Base-by-base conservation (phyloP, 2,797 vertebrate genomes). In the Vultur gryphus region DNA sequence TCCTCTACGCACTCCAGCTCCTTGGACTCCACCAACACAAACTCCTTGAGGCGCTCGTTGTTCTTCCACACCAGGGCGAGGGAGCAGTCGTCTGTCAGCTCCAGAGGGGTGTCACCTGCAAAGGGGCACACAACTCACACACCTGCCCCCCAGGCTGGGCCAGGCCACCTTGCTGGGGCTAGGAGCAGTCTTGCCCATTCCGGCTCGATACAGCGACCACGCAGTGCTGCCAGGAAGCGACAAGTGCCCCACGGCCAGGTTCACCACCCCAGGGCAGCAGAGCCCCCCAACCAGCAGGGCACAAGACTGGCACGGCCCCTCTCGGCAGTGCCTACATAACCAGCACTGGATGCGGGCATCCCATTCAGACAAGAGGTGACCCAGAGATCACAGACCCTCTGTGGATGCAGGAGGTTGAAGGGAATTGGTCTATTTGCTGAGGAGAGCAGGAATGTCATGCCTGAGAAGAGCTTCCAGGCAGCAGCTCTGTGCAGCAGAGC, bases 21-120 rank as follows among this genome's bases (percentile, higher is more conserved):
- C 97, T 99, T 99, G 51, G 99, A 99, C 94, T 99, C 99, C 67
- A 99, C 99, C 96, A 99, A 96, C 28, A 99, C 99, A 2, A 99
- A 99, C 87, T 99, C 99, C 96, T 99, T 99, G 66, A 99, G 97
- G 28, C 99, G 98, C 96, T 99, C 99, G 0, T 99, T 99, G 97
- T 99, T 99, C 81, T 99, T 99, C 99, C 99, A 99, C 48, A 99
- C 99, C 91, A 99, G 98, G 88, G 99, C 99, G 39, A 99, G 96
- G 20, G 98, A 99, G 31, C 98, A 98, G 55, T 99, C 98, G 0
- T 99, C 99, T 5, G 98, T 97, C 43, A 99, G 92, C n/a, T 99
- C 99, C 48, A 98, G 82, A 6, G 98, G 97, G 1, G 65, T 72
- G 20, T 99, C 99, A 62, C 99, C 99, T 99, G 95, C 2, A 15